Evolutionary conservation across 2,797 vertebrate genomes (phyloP).

Genomic region (Rhyacichthys aspro): DNA sequence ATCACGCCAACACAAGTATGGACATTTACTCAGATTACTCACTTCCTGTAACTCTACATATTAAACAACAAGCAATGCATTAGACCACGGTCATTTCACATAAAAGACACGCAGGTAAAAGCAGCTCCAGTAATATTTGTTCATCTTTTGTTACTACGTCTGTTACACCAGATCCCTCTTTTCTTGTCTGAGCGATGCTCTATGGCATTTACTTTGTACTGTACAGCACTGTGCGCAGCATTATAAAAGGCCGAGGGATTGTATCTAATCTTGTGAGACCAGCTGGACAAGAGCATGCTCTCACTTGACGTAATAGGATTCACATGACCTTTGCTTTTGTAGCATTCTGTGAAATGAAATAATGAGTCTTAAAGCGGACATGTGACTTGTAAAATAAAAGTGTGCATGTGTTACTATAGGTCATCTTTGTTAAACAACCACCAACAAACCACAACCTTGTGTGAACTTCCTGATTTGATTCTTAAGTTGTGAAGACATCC

Average conservation of each 20-base stretch:
- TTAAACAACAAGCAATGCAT: too few species aligned
- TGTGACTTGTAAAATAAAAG: conserved; percentile 6
- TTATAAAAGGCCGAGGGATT: conserved; percentile 23
- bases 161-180: background rate
- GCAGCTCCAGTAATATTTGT: background rate
- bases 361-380: conserved; percentile 12
- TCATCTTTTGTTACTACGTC: conserved; percentile 9
- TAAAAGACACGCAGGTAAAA: background rate
- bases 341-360: conserved; percentile 28
- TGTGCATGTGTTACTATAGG: background rate
- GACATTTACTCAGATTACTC: background rate
- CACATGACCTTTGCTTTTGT: conserved; percentile 43
- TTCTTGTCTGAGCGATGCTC: background rate
- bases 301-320: conserved; percentile 36
- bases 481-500: background rate
- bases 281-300: conserved; percentile 34
- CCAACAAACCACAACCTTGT: conserved; percentile 10
- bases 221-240: background rate
- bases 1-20: conserved; percentile 90
- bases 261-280: conserved; percentile 49
- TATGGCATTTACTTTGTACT: background rate
- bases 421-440: conserved; percentile 13
- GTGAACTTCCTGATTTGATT: conserved; percentile 19
- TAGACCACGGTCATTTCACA: too few species aligned
- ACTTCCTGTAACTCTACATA: too few species aligned